Base-by-base conservation (phyloP, 1,140 invertebrate species). In the Oncopeltus fasciatus region DNA sequence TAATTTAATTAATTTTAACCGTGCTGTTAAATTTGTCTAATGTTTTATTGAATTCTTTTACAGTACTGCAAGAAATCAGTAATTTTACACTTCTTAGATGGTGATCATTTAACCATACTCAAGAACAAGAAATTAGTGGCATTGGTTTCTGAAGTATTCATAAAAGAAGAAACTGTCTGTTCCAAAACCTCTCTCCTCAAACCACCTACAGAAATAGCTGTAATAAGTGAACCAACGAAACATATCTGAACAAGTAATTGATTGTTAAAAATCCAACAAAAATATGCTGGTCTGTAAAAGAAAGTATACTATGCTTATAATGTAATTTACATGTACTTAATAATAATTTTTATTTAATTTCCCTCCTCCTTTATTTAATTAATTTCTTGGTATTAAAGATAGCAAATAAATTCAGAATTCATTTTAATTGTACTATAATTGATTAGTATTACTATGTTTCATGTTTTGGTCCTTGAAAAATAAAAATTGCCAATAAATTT, bases 61-160 rank as follows among this genome's bases (percentile, higher is more conserved):
- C 49, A 61, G 60, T 56, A 38, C 16, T 56, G 1, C 60, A 53
- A 31, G 14, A 56, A 14, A 9, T 1, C 1, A 12, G 31, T 47
- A 3, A 16, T 14, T 38, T 29, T 43, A 33, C 27, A 61, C 56
- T 20, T 56, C 16, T 14, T 61, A 12, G 60, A 61, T 38, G 60
- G 60, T 21, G 56, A 33, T n/a, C 60, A 61, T 57, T 18, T 24
- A 8, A 61, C 60, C 1, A 4, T 61, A 16, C 28, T 61, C 21
- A 16, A 56, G 0, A 61, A 56, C 26, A 1, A 14, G 8, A 38
- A 26, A 24, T 56, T 31, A 1, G 49, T 49, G 11, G 21, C 1
- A 26, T 2, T 46, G 24, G 44, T 59, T 21, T 20, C 14, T 24
- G 33, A 24, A 59, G 5, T 59, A 9, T 20, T 59, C 28, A 57